Evolutionary conservation across 2,888 invertebrate species (phyloP).

Genomic region (Lasius fuliginosus): DNA sequence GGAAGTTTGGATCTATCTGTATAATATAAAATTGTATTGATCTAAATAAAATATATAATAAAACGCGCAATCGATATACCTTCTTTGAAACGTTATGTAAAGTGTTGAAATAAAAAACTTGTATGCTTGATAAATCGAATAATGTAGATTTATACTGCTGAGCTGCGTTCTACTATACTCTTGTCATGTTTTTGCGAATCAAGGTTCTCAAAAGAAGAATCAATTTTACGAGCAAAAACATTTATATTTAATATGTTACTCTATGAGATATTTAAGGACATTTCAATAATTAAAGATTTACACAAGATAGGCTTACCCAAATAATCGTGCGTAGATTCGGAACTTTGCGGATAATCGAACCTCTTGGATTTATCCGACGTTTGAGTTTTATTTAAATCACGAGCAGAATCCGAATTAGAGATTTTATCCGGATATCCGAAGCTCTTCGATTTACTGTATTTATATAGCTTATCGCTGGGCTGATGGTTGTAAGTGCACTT

Average conservation of each 20-base stretch:
- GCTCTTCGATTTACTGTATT: constrained; percentile 80
- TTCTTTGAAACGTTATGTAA: neutral
- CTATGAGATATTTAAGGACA: neutral
- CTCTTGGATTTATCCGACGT: constrained; percentile 32
- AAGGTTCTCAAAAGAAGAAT: neutral
- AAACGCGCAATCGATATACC: neutral
- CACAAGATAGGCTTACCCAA: neutral
- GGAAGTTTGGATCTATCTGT: neutral
- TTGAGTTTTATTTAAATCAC: neutral
- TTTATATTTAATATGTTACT: neutral
- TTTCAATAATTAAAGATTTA: neutral
- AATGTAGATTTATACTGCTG: neutral
- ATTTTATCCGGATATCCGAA: constrained; percentile 73
- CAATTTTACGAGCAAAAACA: neutral
- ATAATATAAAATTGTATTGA: neutral
- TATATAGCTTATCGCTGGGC: constrained; percentile 84
- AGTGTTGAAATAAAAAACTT: neutral
- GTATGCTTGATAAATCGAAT: neutral
- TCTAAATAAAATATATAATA: neutral
- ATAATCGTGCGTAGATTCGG: constrained; percentile 35
- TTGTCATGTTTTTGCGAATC: neutral
- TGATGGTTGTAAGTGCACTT: constrained; percentile 88
- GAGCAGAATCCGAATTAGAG: neutral
- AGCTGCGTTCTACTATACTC: neutral
- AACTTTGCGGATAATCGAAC: constrained; percentile 27